These are phyloP conservation scores for Myiothlypis chrysogaster DNA, from an alignment of 2,797 vertebrate genomes.

Conservation along the genomic window DNA sequence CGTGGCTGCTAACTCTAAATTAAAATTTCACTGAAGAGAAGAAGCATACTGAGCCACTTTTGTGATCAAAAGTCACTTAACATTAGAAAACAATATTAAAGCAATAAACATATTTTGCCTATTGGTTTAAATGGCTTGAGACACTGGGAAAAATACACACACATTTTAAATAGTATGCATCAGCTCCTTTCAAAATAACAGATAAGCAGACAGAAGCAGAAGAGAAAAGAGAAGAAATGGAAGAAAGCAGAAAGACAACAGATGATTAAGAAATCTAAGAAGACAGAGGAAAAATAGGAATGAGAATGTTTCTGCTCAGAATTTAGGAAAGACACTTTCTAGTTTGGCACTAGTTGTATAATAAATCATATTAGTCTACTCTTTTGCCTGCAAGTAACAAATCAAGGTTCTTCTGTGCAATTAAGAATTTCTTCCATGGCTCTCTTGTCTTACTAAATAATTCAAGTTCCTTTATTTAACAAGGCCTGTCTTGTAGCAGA, in stretches of 20 bases:
- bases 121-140: neutral
- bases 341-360: neutral
- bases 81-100: neutral
- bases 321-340: neutral
- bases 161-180: neutral
- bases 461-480: neutral
- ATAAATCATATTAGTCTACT: neutral
- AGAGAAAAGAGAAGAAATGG: neutral
- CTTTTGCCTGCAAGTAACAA: neutral
- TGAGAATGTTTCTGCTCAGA: neutral
- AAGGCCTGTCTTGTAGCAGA: neutral
- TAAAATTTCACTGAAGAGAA: neutral
- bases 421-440: neutral
- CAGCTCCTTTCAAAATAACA: neutral
- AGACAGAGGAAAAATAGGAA: neutral
- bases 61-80: neutral
- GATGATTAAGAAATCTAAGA: neutral
- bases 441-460: neutral
- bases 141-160: neutral
- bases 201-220: neutral
- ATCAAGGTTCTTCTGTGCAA: neutral
- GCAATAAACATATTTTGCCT: neutral
- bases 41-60: accelerated
- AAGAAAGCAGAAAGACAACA: neutral
- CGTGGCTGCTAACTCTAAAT: neutral